Conservation (phyloP, 2,113 vertebrate species). For the Petromus typicus region DNA sequence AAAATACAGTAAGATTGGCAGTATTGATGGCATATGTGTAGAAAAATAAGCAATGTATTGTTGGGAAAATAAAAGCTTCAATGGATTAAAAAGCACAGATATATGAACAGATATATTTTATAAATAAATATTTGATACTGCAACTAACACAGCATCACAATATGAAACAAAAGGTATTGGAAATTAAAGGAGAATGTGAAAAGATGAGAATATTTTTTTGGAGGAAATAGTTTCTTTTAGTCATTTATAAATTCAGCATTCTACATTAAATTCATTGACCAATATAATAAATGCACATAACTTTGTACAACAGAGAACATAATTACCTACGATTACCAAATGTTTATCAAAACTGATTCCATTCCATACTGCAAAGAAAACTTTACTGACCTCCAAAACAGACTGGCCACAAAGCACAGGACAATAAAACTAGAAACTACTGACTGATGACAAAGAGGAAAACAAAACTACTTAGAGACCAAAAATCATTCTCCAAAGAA, state of each 20-base stretch:
- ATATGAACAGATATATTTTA: not conserved
- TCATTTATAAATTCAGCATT: constrained; percentile 28
- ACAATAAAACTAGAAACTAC: constrained; percentile 22
- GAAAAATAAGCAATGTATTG: constrained; percentile 45
- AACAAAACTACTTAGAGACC: constrained; percentile 6
- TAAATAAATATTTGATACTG: constrained; percentile 19
- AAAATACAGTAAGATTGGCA: constrained; percentile 8
- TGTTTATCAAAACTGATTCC: constrained; percentile 32
- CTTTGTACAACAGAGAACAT: not conserved
- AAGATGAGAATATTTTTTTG: constrained; percentile 42
- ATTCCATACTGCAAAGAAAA: constrained; percentile 4
- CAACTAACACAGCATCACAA: constrained; percentile 21
- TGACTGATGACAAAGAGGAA: constrained; percentile 4
- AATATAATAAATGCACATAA: constrained; percentile 24
- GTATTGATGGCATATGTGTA: not conserved
- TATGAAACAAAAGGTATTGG: constrained; percentile 20
- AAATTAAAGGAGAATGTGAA: constrained; percentile 49
- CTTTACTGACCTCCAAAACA: not conserved
- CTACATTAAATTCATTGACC: constrained; percentile 42
- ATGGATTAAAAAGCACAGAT: constrained; percentile 19
- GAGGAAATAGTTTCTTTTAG: constrained; percentile 33
- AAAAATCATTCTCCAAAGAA: constrained; percentile 54
- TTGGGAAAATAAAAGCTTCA: not conserved
- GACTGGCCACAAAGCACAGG: not conserved
- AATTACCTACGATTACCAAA: constrained; percentile 52